phyloP scores from a whole-genome alignment of 2,888 invertebrate species.

The Liopterus haemorrhoidalis region DNA sequence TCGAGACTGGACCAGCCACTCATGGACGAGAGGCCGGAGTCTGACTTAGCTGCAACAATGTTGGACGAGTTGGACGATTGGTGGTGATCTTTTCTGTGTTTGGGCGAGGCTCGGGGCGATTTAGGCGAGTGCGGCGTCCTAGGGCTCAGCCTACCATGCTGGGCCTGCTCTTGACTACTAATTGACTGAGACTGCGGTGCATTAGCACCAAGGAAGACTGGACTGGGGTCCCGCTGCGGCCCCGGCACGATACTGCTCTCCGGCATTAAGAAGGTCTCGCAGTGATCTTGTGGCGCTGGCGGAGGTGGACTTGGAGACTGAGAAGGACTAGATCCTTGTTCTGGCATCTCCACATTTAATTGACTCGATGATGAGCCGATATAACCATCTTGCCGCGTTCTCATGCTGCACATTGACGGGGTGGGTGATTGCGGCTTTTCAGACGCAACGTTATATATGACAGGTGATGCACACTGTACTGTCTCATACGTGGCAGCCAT shows the following conservation, averaged over 20 bases:
- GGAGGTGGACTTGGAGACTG: slow-evolving; percentile 70
- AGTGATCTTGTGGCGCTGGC: slow-evolving; percentile 68
- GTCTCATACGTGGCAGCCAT: slow-evolving; percentile 50
- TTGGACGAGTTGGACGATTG: slow-evolving; percentile 53
- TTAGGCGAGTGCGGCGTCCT: slow-evolving; percentile 60
- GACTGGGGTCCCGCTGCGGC: slow-evolving; percentile 40
- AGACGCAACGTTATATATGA: slow-evolving; percentile 48
- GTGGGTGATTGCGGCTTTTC: slow-evolving; percentile 58
- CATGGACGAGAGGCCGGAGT: slow-evolving; percentile 81
- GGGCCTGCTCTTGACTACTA: slow-evolving; percentile 37
- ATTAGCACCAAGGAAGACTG: slow-evolving; percentile 46
- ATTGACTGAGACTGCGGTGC: slow-evolving; percentile 41
- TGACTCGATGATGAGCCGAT: slow-evolving; percentile 45
- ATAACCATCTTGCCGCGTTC: slow-evolving; percentile 60
- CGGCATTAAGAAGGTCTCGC: slow-evolving; percentile 49
- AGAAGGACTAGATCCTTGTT: slow-evolving; percentile 25
- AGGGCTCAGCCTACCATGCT: slow-evolving; percentile 56
- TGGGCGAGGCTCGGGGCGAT: slow-evolving; percentile 67
- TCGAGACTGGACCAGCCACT: slow-evolving; percentile 81
- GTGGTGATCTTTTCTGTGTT: slow-evolving; percentile 58
- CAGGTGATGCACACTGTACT: slow-evolving; percentile 49
- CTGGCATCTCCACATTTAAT: slow-evolving; percentile 9
- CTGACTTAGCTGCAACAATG: slow-evolving; percentile 72
- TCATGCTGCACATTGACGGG: slow-evolving; percentile 57
- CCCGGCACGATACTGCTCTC: slow-evolving; percentile 32